Percentiles rank a stretch among this genome's conserved stretches.
These are phyloP conservation scores for Gobius niger DNA, from an alignment of 2,113 vertebrate species.

Conservation along the genomic window DNA sequence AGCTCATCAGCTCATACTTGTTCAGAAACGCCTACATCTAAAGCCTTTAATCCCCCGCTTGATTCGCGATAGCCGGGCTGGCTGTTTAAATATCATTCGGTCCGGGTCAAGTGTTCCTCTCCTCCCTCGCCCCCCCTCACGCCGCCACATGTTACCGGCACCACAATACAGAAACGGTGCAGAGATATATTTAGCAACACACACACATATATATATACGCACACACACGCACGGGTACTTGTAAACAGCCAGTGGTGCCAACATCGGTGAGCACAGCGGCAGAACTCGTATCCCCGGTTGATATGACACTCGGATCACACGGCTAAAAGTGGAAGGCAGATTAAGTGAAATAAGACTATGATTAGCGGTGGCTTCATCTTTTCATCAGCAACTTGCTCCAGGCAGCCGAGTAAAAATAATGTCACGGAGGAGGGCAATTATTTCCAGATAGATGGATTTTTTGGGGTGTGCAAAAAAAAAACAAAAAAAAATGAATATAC, in stretches of 20 bases:
- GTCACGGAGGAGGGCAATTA: conserved; percentile 7
- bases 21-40: conserved; percentile 53
- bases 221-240: neutral
- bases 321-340: conserved; percentile 29
- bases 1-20: conserved; percentile 51
- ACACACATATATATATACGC: neutral
- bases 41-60: conserved; percentile 70
- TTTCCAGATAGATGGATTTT: conserved; percentile 11
- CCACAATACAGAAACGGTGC: conserved; percentile 26
- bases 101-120: conserved; percentile 22
- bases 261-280: conserved; percentile 16
- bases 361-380: conserved; percentile 7
- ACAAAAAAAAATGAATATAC: too few relatives aligned
- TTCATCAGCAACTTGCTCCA: conserved; percentile 3
- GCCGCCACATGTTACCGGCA: conserved; percentile 25
- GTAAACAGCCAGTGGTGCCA: conserved; percentile 34
- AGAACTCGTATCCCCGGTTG: conserved; percentile 2
- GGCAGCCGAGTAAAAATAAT: conserved; percentile 2
- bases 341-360: conserved; percentile 16
- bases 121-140: conserved; percentile 30
- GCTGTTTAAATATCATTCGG: conserved; percentile 61
- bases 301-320: conserved; percentile 13
- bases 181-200: conserved; percentile 35
- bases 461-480: neutral
- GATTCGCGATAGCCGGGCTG: conserved; percentile 63